A percentile compares a stretch with the other conserved stretches of the same genome.
Conservation (phyloP, 2,113 vertebrate genomes). For the Promerops cafer region DNA sequence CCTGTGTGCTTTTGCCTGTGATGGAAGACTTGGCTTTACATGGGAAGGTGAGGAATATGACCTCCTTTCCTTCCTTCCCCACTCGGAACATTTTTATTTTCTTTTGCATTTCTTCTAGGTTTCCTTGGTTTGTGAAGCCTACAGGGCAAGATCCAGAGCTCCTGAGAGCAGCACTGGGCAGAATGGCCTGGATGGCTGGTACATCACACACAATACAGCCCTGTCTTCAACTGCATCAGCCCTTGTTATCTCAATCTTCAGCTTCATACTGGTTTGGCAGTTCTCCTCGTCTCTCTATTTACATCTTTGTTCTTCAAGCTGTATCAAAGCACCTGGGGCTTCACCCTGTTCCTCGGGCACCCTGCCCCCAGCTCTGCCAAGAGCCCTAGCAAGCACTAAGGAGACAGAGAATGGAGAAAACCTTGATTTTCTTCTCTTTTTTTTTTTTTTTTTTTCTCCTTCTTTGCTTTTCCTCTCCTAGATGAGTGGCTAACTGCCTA, state of each 20-base stretch:
- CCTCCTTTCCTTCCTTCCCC: neutral
- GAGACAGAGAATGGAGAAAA: neutral
- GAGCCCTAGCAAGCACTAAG: neutral
- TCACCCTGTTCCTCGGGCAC: neutral
- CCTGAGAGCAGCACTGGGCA: neutral
- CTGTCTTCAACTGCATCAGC: neutral
- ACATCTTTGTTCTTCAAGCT: neutral
- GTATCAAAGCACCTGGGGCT: neutral
- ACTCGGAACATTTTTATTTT: neutral
- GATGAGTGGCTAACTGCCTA: neutral
- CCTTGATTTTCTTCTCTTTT: neutral
- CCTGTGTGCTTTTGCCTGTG: neutral
- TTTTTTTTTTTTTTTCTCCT: fast-evolving
- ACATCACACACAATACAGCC: neutral
- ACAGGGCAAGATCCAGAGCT: neutral
- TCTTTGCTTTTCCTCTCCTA: neutral
- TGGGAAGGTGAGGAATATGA: neutral
- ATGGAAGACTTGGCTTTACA: neutral
- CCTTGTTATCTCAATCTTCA: neutral
- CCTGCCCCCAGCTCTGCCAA: neutral
- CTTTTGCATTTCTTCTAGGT: neutral
- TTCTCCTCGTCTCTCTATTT: neutral
- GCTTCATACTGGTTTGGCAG: neutral
- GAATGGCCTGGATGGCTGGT: neutral
- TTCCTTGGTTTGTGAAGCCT: neutral